Percentiles rank a stretch among this genome's conserved stretches.
Conservation (phyloP, 2,888 invertebrate genomes). For the Hemistola chrysoprasaria region DNA sequence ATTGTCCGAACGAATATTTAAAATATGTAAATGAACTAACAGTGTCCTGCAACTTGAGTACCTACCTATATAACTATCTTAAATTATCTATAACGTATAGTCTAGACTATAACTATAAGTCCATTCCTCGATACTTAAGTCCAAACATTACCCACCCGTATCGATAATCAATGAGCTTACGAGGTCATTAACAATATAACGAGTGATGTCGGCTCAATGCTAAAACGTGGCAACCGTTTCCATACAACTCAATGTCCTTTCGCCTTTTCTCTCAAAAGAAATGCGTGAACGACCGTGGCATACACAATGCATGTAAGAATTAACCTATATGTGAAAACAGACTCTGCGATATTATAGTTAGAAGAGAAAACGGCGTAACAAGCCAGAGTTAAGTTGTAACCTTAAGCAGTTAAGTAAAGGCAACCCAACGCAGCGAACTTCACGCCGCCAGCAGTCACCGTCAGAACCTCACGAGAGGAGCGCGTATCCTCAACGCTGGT, state of each 20-base stretch:
- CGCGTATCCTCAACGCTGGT: constrained; percentile 31
- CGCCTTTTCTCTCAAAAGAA: constrained; percentile 75
- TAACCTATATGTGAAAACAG: constrained; percentile 33
- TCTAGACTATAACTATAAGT: too few species aligned
- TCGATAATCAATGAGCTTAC: constrained; percentile 14
- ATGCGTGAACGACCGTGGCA: constrained; percentile 70
- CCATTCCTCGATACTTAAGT: too few species aligned
- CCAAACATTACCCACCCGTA: constrained; percentile 12
- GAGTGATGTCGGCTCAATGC: constrained; percentile 19
- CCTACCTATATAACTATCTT: too few species aligned
- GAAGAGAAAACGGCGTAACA: constrained; percentile 20
- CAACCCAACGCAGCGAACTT: constrained; percentile 52
- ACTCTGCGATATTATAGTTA: constrained; percentile 8
- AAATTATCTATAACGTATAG: too few species aligned
- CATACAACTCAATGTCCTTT: constrained; percentile 61
- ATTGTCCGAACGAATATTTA: too few species aligned
- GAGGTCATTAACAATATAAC: constrained; percentile 21
- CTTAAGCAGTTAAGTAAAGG: constrained; percentile 33
- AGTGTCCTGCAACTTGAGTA: too few species aligned
- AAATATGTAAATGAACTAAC: too few species aligned
- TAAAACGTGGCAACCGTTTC: constrained; percentile 43
- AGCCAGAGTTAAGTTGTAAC: constrained; percentile 28
- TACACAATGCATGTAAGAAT: constrained; percentile 61
- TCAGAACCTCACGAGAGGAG: constrained; percentile 36
- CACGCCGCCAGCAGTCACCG: constrained; percentile 57